A percentile compares a stretch with the other conserved stretches of the same genome.
Conservation (phyloP, 2,113 vertebrate genomes). For the Coracopsis vasa region DNA sequence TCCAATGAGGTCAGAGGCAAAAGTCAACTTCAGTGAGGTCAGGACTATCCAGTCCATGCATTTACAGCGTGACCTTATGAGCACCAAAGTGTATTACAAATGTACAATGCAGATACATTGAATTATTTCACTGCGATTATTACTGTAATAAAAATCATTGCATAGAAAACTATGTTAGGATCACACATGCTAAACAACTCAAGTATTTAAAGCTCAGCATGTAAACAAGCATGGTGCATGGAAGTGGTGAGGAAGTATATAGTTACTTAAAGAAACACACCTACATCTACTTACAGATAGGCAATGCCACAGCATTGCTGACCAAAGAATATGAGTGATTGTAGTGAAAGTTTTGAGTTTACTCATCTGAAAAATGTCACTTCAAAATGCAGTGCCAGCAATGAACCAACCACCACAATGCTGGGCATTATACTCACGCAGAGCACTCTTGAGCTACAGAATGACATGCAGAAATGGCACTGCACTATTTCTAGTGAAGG, state of each 20-base stretch:
- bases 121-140: background rate
- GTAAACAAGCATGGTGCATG: background rate
- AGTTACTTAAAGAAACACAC: background rate
- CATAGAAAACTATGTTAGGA: background rate
- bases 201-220: background rate
- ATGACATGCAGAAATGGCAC: background rate
- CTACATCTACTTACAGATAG: background rate
- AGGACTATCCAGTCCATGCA: background rate
- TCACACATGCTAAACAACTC: background rate
- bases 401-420: fast-evolving
- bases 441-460: background rate
- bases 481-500: background rate
- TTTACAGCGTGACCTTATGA: background rate
- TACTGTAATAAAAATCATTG: background rate
- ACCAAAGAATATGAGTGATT: background rate
- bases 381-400: background rate
- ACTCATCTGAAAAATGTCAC: background rate
- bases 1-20: background rate
- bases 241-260: background rate
- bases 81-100: background rate
- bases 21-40: background rate
- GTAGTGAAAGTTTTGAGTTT: background rate
- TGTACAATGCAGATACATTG: background rate
- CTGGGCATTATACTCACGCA: fast-evolving
- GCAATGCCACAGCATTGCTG: background rate